A percentile compares a stretch with the other conserved stretches of the same genome.
Conservation (phyloP, 2,113 vertebrate genomes). For the Daboia siamensis region DNA sequence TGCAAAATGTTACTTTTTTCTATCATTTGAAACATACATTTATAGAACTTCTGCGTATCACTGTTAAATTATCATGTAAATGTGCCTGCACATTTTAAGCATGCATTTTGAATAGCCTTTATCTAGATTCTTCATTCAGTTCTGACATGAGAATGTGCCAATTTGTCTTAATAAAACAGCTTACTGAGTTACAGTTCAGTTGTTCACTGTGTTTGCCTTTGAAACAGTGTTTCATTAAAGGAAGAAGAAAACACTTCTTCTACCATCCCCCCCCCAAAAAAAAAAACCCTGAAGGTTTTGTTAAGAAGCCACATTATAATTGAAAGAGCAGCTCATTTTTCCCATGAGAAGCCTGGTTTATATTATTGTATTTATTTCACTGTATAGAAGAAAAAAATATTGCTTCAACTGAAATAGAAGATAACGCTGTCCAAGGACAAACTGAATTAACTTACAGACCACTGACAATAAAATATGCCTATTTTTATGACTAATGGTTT, state of each 20-base stretch:
- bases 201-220: background rate
- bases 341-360: background rate
- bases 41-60: background rate
- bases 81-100: background rate
- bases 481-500: constrained; percentile 1
- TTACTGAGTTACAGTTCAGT: background rate
- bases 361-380: background rate
- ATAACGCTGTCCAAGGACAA: background rate
- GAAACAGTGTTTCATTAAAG: background rate
- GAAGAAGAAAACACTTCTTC: background rate
- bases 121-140: background rate
- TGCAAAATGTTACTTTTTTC: background rate
- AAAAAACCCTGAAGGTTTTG: background rate
- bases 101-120: background rate
- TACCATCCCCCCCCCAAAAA: background rate
- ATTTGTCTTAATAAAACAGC: background rate
- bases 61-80: background rate
- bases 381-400: background rate
- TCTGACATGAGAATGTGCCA: background rate
- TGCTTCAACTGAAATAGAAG: background rate
- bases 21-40: background rate
- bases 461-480: background rate
- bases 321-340: background rate
- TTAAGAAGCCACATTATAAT: background rate
- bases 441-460: background rate